phyloP scores from a whole-genome alignment of 1,140 invertebrate species.

The Drosophila bipectinata region DNA sequence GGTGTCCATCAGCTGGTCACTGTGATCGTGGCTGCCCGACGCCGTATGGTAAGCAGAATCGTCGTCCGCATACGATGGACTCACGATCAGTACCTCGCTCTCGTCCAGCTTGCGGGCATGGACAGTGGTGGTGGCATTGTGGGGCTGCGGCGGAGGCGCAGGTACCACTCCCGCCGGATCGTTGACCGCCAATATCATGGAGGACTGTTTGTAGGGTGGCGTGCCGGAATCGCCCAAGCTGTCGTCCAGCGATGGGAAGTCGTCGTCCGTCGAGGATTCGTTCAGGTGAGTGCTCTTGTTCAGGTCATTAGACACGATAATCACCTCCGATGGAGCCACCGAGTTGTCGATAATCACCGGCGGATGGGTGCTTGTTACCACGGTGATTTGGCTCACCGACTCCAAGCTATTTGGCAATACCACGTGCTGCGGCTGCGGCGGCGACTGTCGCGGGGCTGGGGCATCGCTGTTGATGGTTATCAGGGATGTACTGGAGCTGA shows the following conservation, averaged over 20 bases:
- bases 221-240: slow-evolving; percentile 88
- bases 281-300: slow-evolving; percentile 87
- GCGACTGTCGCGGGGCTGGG: slow-evolving; percentile 48
- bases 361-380: slow-evolving; percentile 92
- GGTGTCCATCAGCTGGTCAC: slow-evolving; percentile 86
- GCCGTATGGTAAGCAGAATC: slow-evolving; percentile 78
- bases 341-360: slow-evolving; percentile 88
- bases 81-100: slow-evolving; percentile 91
- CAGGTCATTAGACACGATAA: slow-evolving; percentile 90
- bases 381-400: slow-evolving; percentile 90
- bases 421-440: slow-evolving; percentile 53
- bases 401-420: slow-evolving; percentile 88
- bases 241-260: slow-evolving; percentile 90
- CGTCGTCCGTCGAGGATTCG: slow-evolving; percentile 89
- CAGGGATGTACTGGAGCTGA: slow-evolving; percentile 77
- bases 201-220: slow-evolving; percentile 78
- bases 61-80: slow-evolving; percentile 86
- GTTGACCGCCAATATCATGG: slow-evolving; percentile 76
- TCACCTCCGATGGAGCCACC: slow-evolving; percentile 85
- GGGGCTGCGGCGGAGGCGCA: slow-evolving; percentile 75
- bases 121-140: slow-evolving; percentile 23
- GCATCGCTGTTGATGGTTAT: slow-evolving; percentile 80
- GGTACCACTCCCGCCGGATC: slow-evolving; percentile 36
- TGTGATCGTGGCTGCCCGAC: slow-evolving; percentile 73
- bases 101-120: slow-evolving; percentile 88